Evolutionary conservation across 2,888 invertebrate species (phyloP).

Genomic region (Mythimna albipuncta): DNA sequence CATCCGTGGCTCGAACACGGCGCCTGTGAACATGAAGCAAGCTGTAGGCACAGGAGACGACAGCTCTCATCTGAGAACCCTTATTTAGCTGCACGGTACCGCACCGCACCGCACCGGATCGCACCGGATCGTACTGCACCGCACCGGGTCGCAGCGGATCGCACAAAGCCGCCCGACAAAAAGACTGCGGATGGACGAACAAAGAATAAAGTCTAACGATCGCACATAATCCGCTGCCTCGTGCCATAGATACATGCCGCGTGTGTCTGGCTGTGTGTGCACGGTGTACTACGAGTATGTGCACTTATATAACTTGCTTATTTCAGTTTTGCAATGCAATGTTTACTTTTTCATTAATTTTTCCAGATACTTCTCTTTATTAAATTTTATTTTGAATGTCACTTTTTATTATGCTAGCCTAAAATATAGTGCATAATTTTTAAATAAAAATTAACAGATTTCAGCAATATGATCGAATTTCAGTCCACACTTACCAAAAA

Average conservation of each 20-base stretch:
- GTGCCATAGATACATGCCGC: conserved; percentile 4
- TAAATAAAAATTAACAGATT: background rate
- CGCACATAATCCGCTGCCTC: conserved; percentile 29
- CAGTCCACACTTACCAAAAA: background rate
- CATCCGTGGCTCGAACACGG: background rate
- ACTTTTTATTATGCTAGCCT: background rate
- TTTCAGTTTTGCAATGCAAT: conserved; percentile 5
- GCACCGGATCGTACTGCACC: background rate
- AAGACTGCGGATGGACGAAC: conserved; percentile 46
- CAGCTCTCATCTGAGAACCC: background rate
- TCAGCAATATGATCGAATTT: background rate
- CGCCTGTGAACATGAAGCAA: background rate
- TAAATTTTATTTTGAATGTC: background rate
- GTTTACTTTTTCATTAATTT: conserved; percentile 4
- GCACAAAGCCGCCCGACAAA: conserved; percentile 35
- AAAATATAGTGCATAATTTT: background rate
- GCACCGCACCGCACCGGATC: background rate
- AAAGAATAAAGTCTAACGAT: conserved; percentile 53
- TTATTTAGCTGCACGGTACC: conserved; percentile 14
- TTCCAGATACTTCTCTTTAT: background rate
- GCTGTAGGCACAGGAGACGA: background rate
- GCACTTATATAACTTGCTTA: background rate
- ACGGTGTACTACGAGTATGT: background rate
- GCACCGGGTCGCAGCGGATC: conserved; percentile 6
- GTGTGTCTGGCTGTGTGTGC: background rate